These are phyloP conservation scores for Pseudolycoriella hygida DNA, from an alignment of 2,888 invertebrate species.

Conservation along the genomic window DNA sequence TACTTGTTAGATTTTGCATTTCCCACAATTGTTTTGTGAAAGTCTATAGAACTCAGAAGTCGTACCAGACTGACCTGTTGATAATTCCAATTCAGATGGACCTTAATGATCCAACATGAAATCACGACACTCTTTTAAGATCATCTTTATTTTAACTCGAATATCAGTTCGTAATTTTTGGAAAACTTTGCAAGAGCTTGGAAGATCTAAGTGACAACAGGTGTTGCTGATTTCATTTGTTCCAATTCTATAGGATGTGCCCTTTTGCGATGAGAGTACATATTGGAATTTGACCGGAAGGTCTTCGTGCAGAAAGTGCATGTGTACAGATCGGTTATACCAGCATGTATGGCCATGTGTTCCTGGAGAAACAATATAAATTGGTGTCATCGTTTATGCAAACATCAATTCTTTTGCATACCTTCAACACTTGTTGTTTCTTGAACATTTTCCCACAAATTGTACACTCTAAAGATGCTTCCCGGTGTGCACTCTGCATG, in stretches of 20 bases:
- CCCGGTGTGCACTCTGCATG: slow-evolving; percentile 15
- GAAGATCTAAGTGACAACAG: too few relatives aligned
- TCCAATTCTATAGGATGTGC: slow-evolving; percentile 24
- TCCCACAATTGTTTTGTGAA: too few relatives aligned
- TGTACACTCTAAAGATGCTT: slow-evolving; percentile 12
- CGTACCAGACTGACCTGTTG: too few relatives aligned
- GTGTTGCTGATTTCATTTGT: slow-evolving; percentile 9
- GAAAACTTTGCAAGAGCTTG: too few relatives aligned
- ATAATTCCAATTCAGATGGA: too few relatives aligned
- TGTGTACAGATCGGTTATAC: slow-evolving; percentile 18
- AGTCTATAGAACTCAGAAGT: too few relatives aligned
- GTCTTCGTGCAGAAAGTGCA: slow-evolving; percentile 23
- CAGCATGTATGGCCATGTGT: slow-evolving; percentile 23
- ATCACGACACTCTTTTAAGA: too few relatives aligned
- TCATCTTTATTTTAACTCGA: too few relatives aligned
- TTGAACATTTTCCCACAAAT: slow-evolving; percentile 21
- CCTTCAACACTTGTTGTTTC: slow-evolving; percentile 17
- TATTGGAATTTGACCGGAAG: slow-evolving; percentile 22
- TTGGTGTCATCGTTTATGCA: not conserved
- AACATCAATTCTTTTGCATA: slow-evolving; percentile 1
- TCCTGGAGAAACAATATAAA: too few relatives aligned
- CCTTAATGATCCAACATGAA: too few relatives aligned
- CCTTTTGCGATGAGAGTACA: slow-evolving; percentile 23
- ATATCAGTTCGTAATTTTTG: too few relatives aligned
- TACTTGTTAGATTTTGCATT: too few relatives aligned